Conservation (phyloP, 2,797 vertebrate genomes). For the Erethizon dorsatum region DNA sequence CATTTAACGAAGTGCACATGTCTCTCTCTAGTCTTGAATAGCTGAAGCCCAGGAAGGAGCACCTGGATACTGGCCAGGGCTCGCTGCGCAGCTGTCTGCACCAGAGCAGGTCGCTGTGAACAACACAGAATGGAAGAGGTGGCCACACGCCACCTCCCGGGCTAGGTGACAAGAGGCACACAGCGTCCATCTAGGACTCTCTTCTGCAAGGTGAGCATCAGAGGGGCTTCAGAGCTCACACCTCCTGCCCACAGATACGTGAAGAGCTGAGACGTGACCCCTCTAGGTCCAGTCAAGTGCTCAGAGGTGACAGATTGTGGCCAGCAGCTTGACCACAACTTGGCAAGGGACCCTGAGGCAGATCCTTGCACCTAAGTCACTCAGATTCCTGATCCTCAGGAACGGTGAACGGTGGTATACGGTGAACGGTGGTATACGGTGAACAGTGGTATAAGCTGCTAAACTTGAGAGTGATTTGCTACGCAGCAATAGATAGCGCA, state of each 20-base stretch:
- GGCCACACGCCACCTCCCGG: neutral
- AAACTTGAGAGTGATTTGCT: neutral
- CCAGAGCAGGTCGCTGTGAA: neutral
- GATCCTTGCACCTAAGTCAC: neutral
- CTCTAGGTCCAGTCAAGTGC: neutral
- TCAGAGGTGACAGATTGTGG: neutral
- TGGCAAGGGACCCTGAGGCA: neutral
- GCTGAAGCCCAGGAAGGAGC: neutral
- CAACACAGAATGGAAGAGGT: no score
- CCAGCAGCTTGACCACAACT: neutral
- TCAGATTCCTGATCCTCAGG: neutral
- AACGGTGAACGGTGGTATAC: no score
- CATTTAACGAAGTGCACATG: neutral
- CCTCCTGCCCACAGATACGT: neutral
- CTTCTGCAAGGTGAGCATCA: neutral
- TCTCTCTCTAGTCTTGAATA: neutral
- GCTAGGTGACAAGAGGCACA: neutral
- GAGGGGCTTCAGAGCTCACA: neutral
- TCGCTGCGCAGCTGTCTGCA: neutral
- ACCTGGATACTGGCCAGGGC: neutral
- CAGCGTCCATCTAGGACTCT: neutral
- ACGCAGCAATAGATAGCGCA: neutral
- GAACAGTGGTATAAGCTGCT: neutral
- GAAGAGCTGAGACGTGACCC: neutral
- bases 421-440: no score